Evolutionary conservation across 1,140 invertebrate species (phyloP).

Genomic region (Dendroctonus ponderosae): DNA sequence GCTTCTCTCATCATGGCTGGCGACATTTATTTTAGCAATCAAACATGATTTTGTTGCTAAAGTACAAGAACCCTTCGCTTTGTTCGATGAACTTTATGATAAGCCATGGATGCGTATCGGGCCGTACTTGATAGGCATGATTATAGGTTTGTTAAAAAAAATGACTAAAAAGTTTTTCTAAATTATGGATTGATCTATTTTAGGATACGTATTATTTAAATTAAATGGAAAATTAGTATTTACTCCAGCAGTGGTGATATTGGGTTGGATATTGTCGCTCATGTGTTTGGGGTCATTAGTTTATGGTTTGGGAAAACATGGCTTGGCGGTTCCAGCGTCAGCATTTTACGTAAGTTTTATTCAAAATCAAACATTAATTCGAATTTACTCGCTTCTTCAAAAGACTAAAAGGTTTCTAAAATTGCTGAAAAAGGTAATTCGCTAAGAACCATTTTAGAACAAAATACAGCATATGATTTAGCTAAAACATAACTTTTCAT

Average conservation of each 20-base stretch:
- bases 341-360: constrained; percentile 62
- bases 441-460: too few relatives aligned
- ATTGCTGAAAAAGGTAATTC: too few relatives aligned
- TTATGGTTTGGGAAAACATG: constrained; percentile 72
- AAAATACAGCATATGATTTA: too few relatives aligned
- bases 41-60: constrained; percentile 72
- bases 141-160: constrained; percentile 52
- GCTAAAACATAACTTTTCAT: too few relatives aligned
- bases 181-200: constrained; percentile 45
- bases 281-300: constrained; percentile 65
- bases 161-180: not conserved
- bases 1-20: constrained; percentile 70
- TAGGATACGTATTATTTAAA: constrained; percentile 72
- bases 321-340: constrained; percentile 64
- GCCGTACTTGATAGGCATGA: constrained; percentile 76
- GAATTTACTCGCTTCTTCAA: not conserved
- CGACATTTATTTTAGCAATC: constrained; percentile 72
- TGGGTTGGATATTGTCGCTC: constrained; percentile 63
- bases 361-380: not conserved
- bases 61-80: constrained; percentile 77
- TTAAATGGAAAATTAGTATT: constrained; percentile 66
- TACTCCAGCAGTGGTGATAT: constrained; percentile 57
- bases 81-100: constrained; percentile 80
- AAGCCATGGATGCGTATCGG: constrained; percentile 82
- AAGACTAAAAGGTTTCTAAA: too few relatives aligned